phyloP scores from a whole-genome alignment of 1,140 invertebrate genomes.

The Plodia interpunctella region DNA sequence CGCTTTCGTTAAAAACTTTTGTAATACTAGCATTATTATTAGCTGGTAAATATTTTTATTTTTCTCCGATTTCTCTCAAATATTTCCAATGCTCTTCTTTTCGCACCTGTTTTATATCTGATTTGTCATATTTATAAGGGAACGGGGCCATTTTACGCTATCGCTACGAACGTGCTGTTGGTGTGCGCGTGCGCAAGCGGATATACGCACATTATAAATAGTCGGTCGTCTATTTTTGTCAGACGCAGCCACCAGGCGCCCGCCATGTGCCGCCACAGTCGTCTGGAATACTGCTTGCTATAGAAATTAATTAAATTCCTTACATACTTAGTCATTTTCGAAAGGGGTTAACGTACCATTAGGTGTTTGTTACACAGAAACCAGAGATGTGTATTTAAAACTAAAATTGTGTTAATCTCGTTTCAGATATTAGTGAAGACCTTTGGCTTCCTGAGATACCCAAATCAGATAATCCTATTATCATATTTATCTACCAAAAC shows the following conservation, averaged over 20 bases:
- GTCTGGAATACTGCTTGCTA: slow-evolving; percentile 45
- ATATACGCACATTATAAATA: slow-evolving; percentile 67
- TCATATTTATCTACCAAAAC: slow-evolving; percentile 10
- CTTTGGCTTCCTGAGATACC: background rate
- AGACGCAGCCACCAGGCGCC: slow-evolving; percentile 42
- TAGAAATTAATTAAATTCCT: slow-evolving; percentile 53
- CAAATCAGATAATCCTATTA: slow-evolving; percentile 1
- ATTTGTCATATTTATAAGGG: slow-evolving; percentile 4
- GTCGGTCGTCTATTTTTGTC: slow-evolving; percentile 63
- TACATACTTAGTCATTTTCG: slow-evolving; percentile 33
- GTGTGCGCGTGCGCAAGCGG: slow-evolving; percentile 66
- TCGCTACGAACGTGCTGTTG: slow-evolving; percentile 26
- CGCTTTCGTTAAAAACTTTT: slow-evolving; percentile 43
- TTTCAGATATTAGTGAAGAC: too few relatives aligned
- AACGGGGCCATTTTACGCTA: slow-evolving; percentile 45
- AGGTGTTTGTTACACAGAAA: background rate
- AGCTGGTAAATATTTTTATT: too few relatives aligned
- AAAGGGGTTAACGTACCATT: slow-evolving; percentile 24
- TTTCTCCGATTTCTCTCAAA: too few relatives aligned
- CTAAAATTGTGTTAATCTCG: background rate
- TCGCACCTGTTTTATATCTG: background rate
- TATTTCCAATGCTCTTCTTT: background rate
- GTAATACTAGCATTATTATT: background rate
- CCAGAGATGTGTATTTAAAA: background rate
- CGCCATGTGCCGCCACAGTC: slow-evolving; percentile 54